Percentiles rank a stretch among this genome's conserved stretches.
Conservation (phyloP, 1,140 invertebrate genomes). For the Nautilus pompilius region DNA sequence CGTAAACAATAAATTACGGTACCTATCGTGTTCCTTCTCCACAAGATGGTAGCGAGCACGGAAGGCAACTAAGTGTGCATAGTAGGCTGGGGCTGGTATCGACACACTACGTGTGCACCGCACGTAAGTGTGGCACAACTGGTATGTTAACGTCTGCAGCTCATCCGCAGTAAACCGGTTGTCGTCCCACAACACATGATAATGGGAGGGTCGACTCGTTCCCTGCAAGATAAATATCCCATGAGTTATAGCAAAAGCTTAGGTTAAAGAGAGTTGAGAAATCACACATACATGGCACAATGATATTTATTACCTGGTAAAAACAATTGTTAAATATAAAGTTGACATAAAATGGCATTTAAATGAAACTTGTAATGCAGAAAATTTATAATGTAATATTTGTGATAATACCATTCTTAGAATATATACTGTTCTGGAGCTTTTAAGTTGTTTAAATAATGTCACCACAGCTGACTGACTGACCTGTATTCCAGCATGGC, state of each 20-base stretch:
- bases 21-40: conserved; percentile 96
- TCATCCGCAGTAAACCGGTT: conserved; percentile 98
- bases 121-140: conserved; percentile 99
- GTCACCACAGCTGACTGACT: not conserved
- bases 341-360: too few species aligned
- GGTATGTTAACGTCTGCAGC: conserved; percentile 97
- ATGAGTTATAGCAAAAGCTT: too few species aligned
- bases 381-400: too few species aligned
- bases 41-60: conserved; percentile 98
- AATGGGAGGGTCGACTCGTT: conserved; percentile 96
- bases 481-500: conserved; percentile 96
- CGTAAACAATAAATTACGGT: too few species aligned
- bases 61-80: conserved; percentile 99
- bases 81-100: conserved; percentile 99
- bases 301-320: too few species aligned
- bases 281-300: too few species aligned
- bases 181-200: conserved; percentile 99
- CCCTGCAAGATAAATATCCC: too few species aligned
- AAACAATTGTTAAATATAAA: too few species aligned
- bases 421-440: not conserved
- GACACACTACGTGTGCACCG: conserved; percentile 97
- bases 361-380: too few species aligned
- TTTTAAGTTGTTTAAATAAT: not conserved
- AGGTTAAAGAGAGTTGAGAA: too few species aligned
- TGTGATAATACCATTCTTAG: too few species aligned